Base-by-base conservation (phyloP, 2,797 vertebrate genomes). In the Danio choprae region DNA sequence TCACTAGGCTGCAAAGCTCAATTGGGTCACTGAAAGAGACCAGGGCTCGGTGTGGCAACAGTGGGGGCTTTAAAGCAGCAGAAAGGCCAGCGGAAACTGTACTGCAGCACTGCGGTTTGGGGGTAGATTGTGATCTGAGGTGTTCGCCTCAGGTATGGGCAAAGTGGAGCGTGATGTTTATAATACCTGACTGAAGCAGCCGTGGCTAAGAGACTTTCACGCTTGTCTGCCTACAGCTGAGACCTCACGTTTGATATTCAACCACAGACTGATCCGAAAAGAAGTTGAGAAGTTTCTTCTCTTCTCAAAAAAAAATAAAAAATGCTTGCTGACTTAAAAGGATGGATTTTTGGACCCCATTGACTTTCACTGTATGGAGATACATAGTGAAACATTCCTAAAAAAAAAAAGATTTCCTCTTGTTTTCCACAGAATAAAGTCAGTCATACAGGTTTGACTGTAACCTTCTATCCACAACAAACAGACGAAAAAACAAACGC, bases 1-100 rank as follows among this genome's bases (percentile, higher is more conserved):
- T 80, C 81, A 60, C 83, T 53, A 63, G 79, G 56, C 85, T 84
- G 85, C 81, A 82, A 84, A 84, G 84, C 79, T 87, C 74, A 72
- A 86, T 86, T 82, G 84, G 87, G 87, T 89, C 87, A 87, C 71
- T 41, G 63, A 77, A 60, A 85, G 69, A 55, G 64, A 77, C 78
- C 69, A 82, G 71, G 79, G 22, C 43, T 72, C 63, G 74, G 81
- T 56, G 77, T 79, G 60, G 65, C 58, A 65, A 58, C 18, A 58
- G 59, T 38, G 62, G 2, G 73, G 48, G 75, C 44, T 48, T 64
- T 44, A 55, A 50, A 69, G 64, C 63, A 58, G 43, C 13, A 75
- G 46, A 65, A 73, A 79, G 59, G 68, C 63, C 68, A 60, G 53
- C 18, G 4, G 36, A 70, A 51, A 70, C 55, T 64, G 56, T 68